Evolutionary conservation across 1,140 invertebrate species (phyloP), one percentile per base, ranked within the genome.

Genomic region (Holotrichia oblita): DNA sequence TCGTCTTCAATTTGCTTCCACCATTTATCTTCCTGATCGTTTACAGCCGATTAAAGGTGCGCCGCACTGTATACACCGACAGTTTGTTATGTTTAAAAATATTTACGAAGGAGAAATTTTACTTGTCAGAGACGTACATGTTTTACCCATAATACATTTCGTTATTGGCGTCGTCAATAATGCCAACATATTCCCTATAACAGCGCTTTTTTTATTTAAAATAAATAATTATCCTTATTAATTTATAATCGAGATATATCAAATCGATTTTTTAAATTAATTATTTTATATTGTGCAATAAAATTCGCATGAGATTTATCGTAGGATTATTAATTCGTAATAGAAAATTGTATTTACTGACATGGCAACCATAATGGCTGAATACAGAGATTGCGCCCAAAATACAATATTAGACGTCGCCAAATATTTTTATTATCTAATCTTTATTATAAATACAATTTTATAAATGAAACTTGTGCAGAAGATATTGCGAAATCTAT

Each of bases 121-220:
- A 86, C 85, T 86, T 85, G 84, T 85, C 85, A 84, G 64, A 83
- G 81, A 85, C 83, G 81, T 84, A 84, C 85, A 84, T 86, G 80
- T 83, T 81, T 82, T 83, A 82, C 83, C 84, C 84, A 85, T 83
- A 81, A 85, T 85, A 76, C 85, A 80, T 72, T 81, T 78, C 80
- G 77, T 76, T 79, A 79, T 85, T 83, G 82, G 85, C 85, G 85
- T 86, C 85, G 81, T 79, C 84, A 80, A 81, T 79, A 82, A 77
- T 83, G 80, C 85, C 85, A 86, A 86, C 83, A 24, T 78, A 81
- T 17, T 27, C 17, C 61, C 17, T 22, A 22, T 20, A 7, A 17
- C 0, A n/a, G n/a, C 44, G 0, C 12, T 48, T n/a, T 48, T 48
- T n/a, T 48, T 48, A 6, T 12, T 48, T 8, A 48, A 48, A 12